Evolutionary conservation across 2,113 vertebrate genomes (phyloP), one percentile per base, ranked within the genome.

Genomic region (Perca flavescens): DNA sequence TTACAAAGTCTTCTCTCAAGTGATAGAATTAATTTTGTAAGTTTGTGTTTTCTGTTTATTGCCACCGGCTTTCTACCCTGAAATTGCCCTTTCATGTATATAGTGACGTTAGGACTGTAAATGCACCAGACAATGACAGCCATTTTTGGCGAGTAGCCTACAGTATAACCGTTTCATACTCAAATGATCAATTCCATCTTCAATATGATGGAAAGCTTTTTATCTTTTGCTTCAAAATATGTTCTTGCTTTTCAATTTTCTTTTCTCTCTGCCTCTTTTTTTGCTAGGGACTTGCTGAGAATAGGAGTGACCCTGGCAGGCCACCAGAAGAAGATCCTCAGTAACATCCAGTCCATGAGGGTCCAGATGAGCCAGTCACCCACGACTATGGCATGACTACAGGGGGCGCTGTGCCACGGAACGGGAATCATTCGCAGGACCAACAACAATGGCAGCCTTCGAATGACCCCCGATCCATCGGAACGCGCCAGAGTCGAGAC

Each of bases 321-420:
- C 85, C 98, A 99, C 94, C 98, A 99, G 95, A 99, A 99, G 96
- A 99, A 99, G 95, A 98, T 99, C 92, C 96, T 99, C 88, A 99
- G 96, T 94, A 99, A 97, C 69, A 95, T 99, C 71, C 97, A 99
- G 91, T 97, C 97, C 79, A 99, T 99, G 97, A 96, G 97, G 93
- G 96, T 97, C 87, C 98, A 99, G 95, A 97, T 98, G 95, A 97
- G 95, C 90, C 98, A 99, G 93, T 97, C 97, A 21, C 96, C 97
- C 0, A 96, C 96, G 1, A 93, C 97, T 14, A 96, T 98, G 96
- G 98, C 98, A 94, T 99, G 97, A 99, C 95, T 95, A 86, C 94
- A 95, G 88, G 92, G 62, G 95, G 93, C 93, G 93, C 94, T 92
- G 85, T 93, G 76, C 94, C 91, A 93, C n/a, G 91, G 94, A 91